A percentile compares a stretch with the other conserved stretches of the same genome.
Evolutionary conservation across 2,888 invertebrate species (phyloP).

Genomic region (Ommatoiulus sabulosus): DNA sequence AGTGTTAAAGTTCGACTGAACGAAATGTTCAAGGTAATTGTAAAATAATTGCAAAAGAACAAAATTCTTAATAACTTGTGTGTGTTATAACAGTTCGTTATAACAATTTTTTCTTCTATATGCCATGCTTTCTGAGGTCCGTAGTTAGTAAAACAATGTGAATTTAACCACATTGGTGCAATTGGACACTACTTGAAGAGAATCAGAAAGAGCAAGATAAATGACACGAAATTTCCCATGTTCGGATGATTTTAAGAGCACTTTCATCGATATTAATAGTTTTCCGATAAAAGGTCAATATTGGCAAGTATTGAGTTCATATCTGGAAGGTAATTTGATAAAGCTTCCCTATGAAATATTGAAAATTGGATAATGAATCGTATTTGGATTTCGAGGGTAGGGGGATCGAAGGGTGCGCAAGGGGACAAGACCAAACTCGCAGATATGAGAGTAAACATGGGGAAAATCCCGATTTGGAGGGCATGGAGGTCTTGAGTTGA

Average conservation of each 20-base stretch:
- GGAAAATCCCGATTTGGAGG: background rate
- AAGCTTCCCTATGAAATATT: constrained; percentile 37
- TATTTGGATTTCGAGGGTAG: background rate
- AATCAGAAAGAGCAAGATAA: background rate
- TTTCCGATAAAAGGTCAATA: background rate
- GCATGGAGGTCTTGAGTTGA: constrained; percentile 42
- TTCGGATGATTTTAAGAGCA: background rate
- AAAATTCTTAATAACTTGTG: too few relatives aligned
- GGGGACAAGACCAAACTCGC: background rate
- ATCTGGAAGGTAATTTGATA: constrained; percentile 47
- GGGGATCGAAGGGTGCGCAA: background rate
- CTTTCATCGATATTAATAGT: constrained; percentile 34
- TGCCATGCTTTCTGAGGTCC: too few relatives aligned
- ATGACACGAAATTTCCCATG: background rate
- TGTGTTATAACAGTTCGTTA: too few relatives aligned
- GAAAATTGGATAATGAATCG: constrained; percentile 48
- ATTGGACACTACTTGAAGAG: background rate
- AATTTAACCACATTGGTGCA: background rate
- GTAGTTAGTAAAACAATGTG: too few relatives aligned
- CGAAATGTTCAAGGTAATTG: too few relatives aligned
- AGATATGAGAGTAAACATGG: constrained; percentile 29
- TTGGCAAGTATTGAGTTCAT: constrained; percentile 16
- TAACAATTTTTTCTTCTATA: too few relatives aligned
- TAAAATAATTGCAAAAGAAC: too few relatives aligned
- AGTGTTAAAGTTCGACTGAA: too few relatives aligned